Percentiles rank a stretch among this genome's conserved stretches.
These are phyloP conservation scores for Gadus chalcogrammus DNA, from an alignment of 2,113 vertebrate genomes.

Conservation along the genomic window DNA sequence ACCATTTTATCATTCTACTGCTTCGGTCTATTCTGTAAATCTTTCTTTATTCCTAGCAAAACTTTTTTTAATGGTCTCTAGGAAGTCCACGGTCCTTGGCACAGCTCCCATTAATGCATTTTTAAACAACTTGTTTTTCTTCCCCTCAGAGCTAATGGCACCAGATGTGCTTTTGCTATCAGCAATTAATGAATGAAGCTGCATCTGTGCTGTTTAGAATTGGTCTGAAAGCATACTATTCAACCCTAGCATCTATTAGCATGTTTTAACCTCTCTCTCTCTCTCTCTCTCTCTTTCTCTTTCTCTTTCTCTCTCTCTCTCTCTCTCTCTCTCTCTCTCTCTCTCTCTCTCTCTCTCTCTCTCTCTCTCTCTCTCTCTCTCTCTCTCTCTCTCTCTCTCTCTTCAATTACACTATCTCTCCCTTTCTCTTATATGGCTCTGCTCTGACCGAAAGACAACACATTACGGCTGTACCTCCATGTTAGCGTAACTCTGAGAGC, in stretches of 20 bases:
- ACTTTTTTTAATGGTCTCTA: slow-evolving; percentile 36
- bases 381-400: neutral
- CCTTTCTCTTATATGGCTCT: no score
- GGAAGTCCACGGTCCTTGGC: slow-evolving; percentile 30
- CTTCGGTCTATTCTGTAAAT: slow-evolving; percentile 20
- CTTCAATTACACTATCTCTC: neutral
- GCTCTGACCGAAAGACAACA: no score
- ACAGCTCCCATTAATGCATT: slow-evolving; percentile 46
- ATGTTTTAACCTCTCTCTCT: slow-evolving; percentile 19
- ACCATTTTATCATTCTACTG: neutral
- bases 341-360: neutral
- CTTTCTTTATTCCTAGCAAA: slow-evolving; percentile 32
- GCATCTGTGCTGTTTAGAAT: slow-evolving; percentile 50
- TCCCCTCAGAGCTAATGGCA: slow-evolving; percentile 41
- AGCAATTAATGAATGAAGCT: slow-evolving; percentile 58
- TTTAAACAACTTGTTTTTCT: slow-evolving; percentile 45
- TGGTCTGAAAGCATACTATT: slow-evolving; percentile 20
- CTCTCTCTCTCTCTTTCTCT: no score
- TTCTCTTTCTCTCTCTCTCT: neutral
- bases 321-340: no score
- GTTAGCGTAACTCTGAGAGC: no score
- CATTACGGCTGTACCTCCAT: no score
- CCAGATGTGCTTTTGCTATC: slow-evolving; percentile 51
- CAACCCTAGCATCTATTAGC: slow-evolving; percentile 31
- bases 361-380: neutral